Evolutionary conservation across 2,888 invertebrate genomes (phyloP), one percentile per base, ranked within the genome.

Genomic region (Meliscaeva auricollis): DNA sequence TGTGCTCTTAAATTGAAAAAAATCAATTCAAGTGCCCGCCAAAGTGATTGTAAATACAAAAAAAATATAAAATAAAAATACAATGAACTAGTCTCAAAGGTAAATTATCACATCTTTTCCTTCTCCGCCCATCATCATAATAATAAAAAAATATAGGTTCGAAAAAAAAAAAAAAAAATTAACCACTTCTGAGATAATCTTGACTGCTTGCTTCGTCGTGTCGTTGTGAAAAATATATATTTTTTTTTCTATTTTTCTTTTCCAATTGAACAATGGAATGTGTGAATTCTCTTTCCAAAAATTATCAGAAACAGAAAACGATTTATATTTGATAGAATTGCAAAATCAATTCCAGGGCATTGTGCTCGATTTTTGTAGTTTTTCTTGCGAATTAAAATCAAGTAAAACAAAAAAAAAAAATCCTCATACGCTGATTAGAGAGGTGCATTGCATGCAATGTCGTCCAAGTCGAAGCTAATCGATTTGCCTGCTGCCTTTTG

Each of bases 11-110:
- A 38, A 13, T 9, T 38, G 11, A 44, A 48, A 68, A 48, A 46
- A 35, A 4, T 41, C 58, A n/a, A n/a, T 38, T 13, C n/a, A 20
- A 74, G 38, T 54, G 68, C 17, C 17, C 17, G 20, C 48, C 13
- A 9, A 11, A 70, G 56, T 66, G 66, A 54, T 64, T 54, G 30
- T 30, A 64, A 70, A 73, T 50, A n/a, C n/a, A n/a, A 38, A 44
- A 72, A 38, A 26, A 26, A 26, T 26, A 69, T 69, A n/a, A 38
- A 44, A 72, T 8, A 26, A 26, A 26, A 3, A 69, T 69, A 69
- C 41, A 74, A 84, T 80, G 84, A 80, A 84, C 66, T 84, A 79
- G 72, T 75, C 46, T 17, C 60, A 62, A 79, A 79, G 75, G 79
- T 84, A 84, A 84, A 48, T 78, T 74, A 54, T 84, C 48, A n/a